phyloP scores from a whole-genome alignment of 1,140 invertebrate species.

The Teleopsis dalmanni region DNA sequence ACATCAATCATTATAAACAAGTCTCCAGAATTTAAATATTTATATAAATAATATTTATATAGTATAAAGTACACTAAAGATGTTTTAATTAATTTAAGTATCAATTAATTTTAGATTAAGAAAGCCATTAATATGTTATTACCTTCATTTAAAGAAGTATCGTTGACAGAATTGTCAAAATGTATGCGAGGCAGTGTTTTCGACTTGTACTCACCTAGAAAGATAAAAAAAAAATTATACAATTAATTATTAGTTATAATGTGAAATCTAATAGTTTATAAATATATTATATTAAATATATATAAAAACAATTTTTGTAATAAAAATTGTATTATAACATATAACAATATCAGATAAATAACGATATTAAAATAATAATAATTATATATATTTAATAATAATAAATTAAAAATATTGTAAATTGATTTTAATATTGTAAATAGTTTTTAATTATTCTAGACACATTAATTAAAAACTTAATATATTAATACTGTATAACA shows the following conservation, averaged over 20 bases:
- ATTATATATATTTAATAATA: neutral
- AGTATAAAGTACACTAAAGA: no score
- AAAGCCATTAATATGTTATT: constrained; percentile 14
- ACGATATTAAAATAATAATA: neutral
- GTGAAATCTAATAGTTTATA: neutral
- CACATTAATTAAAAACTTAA: no score
- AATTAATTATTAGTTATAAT: constrained; percentile 7
- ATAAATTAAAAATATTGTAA: neutral
- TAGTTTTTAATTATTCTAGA: constrained; percentile 1
- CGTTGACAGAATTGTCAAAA: constrained; percentile 40
- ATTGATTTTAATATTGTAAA: neutral
- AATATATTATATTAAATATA: neutral
- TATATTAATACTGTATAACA: no score
- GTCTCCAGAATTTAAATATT: no score
- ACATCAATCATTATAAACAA: no score
- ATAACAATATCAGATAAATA: constrained; percentile 1
- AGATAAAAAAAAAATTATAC: constrained; percentile 1
- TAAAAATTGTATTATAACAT: neutral
- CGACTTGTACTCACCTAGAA: constrained; percentile 45
- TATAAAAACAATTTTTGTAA: neutral
- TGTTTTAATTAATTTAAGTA: no score
- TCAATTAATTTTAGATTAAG: no score
- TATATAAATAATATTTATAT: no score
- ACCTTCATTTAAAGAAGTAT: constrained; percentile 41
- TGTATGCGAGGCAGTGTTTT: constrained; percentile 45